Percentiles rank a stretch among this genome's conserved stretches.
These are phyloP conservation scores for Drosophila differens DNA, from an alignment of 2,888 invertebrate genomes.

Conservation along the genomic window DNA sequence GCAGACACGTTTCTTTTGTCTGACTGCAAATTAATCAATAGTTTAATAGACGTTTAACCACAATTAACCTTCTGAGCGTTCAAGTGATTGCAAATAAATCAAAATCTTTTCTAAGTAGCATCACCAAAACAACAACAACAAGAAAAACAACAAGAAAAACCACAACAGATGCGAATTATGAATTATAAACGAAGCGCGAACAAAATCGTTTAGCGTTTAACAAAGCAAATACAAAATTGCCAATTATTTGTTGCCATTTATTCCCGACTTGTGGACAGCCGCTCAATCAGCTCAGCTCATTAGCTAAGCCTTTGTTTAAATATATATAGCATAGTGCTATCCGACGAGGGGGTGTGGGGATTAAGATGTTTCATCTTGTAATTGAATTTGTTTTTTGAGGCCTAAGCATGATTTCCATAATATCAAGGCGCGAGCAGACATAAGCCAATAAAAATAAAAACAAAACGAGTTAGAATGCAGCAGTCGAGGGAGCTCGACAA, in stretches of 20 bases:
- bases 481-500: neutral
- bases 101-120: constrained; percentile 53
- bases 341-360: neutral
- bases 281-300: constrained; percentile 26
- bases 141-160: constrained; percentile 10
- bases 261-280: constrained; percentile 48
- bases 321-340: constrained; percentile 11
- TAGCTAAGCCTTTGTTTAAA: constrained; percentile 52
- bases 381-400: constrained; percentile 41
- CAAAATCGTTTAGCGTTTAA: constrained; percentile 63
- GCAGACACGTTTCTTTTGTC: constrained; percentile 22
- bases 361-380: constrained; percentile 34
- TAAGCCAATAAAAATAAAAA: neutral
- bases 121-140: constrained; percentile 6
- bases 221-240: constrained; percentile 44
- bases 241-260: constrained; percentile 61
- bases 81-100: constrained; percentile 74
- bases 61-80: constrained; percentile 75
- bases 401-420: constrained; percentile 60
- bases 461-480: neutral
- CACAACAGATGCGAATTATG: constrained; percentile 46
- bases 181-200: constrained; percentile 69
- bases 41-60: constrained; percentile 69
- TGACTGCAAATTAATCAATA: constrained; percentile 71
- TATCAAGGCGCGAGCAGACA: constrained; percentile 55